Evolutionary conservation across 2,113 vertebrate species (phyloP), one percentile per base, ranked within the genome.

Genomic region (Gopherus evgoodei): DNA sequence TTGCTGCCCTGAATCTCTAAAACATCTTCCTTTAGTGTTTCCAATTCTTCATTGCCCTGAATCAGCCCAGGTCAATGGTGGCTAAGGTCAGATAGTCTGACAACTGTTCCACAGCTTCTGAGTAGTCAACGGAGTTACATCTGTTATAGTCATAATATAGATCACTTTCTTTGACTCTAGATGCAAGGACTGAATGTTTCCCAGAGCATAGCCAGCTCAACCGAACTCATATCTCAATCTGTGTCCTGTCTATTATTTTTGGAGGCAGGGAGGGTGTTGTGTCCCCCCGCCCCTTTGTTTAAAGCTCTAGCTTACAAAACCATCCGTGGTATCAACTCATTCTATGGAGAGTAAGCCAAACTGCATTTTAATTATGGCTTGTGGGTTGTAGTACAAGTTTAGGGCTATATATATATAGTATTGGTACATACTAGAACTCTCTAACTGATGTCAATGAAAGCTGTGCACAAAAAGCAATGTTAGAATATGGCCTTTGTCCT

Each of bases 191-290:
- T 65, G 59, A 62, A 62, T 9, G 31, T 31, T 65, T 65, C 14
- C 14, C 31, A 65, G 62, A 11, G 11, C 4, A 11, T 10, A 19
- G n/a, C 57, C 50, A 35, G 27, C 57, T 83, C 88, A 81, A n/a
- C 0, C 35, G 31, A 89, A 86, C 8, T 81, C 1, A 0, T 4
- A 53, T 35, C 81, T 84, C 42, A 54, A 65, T 47, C 50, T 56
- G 21, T 24, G 54, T 90, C 88, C 88, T 93, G 82, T 59, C 90
- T 93, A 85, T 88, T 90, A 25, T 81, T n/a, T 95, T 49, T 90
- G 65, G 29, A 92, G 87, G 76, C 0, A 90, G 16, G 25, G 29
- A 62, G 12, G 29, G 12, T 31, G 59, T 59, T 57, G 49, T 49
- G 49, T 3, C 5, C 25, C 6, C 16, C 4, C 14, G 5, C 14